Evolutionary conservation across 1,140 invertebrate species (phyloP), one percentile per base, ranked within the genome.

Genomic region (Diabrotica undecimpunctata): DNA sequence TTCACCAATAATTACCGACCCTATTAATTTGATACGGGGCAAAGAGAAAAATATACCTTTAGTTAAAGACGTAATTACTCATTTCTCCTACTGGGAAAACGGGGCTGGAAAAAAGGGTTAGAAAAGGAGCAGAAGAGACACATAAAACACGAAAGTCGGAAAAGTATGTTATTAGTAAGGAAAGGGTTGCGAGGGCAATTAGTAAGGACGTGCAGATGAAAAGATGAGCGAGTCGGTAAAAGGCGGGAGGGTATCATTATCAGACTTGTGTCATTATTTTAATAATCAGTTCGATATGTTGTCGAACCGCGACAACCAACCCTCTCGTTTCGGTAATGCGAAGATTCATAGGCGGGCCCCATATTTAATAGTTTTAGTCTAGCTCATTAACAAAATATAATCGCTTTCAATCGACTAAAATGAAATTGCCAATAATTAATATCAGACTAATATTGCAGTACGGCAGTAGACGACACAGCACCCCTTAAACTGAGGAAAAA

Each of bases 261-360:
- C 59, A 10, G 59, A 36, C 59, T 50, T 61, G 59, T 61, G 59
- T 61, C 59, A 61, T 61, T 61, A 61, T 52, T 61, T 52, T 61
- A 61, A 61, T 61, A 50, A 61, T 61, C 59, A 52, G 59, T 61
- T 61, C 59, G 59, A 61, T 61, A 52, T 52, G 46, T 46, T 10
- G 59, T 57, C 36, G 55, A 57, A 57, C 55, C 55, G 55, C 55
- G 38, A 57, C 41, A n/a, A 46, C 25, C 25, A 6, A 46, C 41
- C 41, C 41, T 46, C 41, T 46, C n/a, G 25, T 25, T 25, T 4
- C 25, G 25, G 25, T 25, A 25, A 25, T 25, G 25, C 25, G 25
- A 25, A 25, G 25, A 25, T 25, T 25, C 25, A 25, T 25, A 25
- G 25, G 25, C 25, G 25, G 25, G 25, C 25, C 25, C 25, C 25